Evolutionary conservation across 2,113 vertebrate genomes (phyloP).

Genomic region (Ailurus styani): DNA sequence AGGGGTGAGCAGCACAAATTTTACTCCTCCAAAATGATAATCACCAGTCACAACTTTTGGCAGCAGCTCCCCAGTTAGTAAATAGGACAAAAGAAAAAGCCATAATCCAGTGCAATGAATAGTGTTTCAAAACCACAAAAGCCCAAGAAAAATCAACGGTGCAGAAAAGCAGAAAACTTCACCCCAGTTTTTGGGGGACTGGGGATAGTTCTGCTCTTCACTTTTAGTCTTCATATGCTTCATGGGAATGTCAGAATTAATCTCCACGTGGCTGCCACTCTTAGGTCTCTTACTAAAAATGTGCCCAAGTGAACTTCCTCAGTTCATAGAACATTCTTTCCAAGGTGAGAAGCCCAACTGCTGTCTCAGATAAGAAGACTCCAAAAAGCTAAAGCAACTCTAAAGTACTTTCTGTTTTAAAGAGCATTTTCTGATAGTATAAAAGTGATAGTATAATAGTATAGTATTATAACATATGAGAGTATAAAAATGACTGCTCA

Average conservation of each 20-base stretch:
- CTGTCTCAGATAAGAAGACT: not conserved
- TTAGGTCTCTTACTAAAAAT: not conserved
- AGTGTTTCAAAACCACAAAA: conserved; percentile 50
- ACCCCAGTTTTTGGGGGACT: not conserved
- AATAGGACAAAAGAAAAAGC: conserved; percentile 62
- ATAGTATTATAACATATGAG: not conserved
- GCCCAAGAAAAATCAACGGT: conserved; percentile 45
- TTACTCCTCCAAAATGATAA: conserved; percentile 22
- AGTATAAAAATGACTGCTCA: not conserved
- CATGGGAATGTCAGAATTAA: conserved; percentile 16
- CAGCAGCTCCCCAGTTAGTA: conserved; percentile 20
- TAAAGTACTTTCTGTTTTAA: not conserved
- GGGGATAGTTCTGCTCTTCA: not conserved
- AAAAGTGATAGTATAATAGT: not conserved
- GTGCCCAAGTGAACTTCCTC: not conserved
- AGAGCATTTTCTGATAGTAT: not conserved
- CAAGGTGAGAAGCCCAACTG: not conserved
- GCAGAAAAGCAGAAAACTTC: conserved; percentile 40
- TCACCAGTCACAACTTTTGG: conserved; percentile 61
- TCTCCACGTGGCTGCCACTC: not conserved
- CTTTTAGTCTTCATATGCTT: conserved; percentile 40
- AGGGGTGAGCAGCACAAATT: not conserved
- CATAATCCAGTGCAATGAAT: conserved; percentile 35
- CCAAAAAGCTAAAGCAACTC: not conserved
- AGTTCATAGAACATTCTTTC: not conserved